Base-by-base conservation (phyloP, 2,797 vertebrate species). In the Margarornis squamiger region DNA sequence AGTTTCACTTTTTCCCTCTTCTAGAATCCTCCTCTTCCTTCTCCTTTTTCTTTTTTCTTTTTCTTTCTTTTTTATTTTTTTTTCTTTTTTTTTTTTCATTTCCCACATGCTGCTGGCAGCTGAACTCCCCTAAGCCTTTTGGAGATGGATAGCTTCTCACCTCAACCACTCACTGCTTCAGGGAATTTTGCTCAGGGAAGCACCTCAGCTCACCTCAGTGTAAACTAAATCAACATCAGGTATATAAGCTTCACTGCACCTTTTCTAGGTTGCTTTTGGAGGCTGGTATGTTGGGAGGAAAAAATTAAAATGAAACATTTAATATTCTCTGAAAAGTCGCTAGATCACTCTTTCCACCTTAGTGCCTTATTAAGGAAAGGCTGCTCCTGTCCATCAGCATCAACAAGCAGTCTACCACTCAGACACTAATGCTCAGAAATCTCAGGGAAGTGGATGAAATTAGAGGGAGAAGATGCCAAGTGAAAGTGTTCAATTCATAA, bases 231-330 rank as follows among this genome's bases (percentile, higher is more conserved):
- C 80, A 81, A 39, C 34, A 61, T 27, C 78, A 90, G 43, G 39
- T 54, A 87, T 32, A n/a, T 34, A 88, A 77, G 14, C n/a, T 86
- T 75, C 2, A 2, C 36, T 61, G 39, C 2, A 0, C 30, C 58
- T 93, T 72, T 49, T 61, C 36, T 18, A 52, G 6, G 16, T 58
- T 88, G 57, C 38, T 62, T 86, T 83, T 72, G 26, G 58, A 87
- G 34, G 24, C 18, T 43, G 32, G 12, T 36, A 51, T 14, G 15
- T 5, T 65, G n/a, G 29, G 73, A 86, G 54, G n/a, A 91, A 94
- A 70, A 88, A 63, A 75, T 62, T 74, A 75, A 90, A 93, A 78
- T 38, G 19, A 86, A 95, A 76, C 46, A 38, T 90, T 77, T 94
- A 78, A 74, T 92, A 83, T 58, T 86, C 49, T 95, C 78, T 45